Evolutionary conservation across 1,140 invertebrate genomes (phyloP).

Genomic region (Lordiphosa collinella): DNA sequence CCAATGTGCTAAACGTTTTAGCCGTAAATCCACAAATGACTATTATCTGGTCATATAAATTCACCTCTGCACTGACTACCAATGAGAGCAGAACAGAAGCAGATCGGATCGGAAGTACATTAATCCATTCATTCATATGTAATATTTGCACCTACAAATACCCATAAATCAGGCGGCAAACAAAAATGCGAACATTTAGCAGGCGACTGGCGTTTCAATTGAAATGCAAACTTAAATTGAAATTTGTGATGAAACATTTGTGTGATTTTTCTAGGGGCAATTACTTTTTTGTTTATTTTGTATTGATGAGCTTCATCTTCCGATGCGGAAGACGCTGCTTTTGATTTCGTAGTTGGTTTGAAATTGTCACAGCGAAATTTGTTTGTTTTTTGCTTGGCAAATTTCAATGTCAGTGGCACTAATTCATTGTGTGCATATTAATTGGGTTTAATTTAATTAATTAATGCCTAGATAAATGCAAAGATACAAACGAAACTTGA

Average conservation of each 20-base stretch:
- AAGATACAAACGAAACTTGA: background rate
- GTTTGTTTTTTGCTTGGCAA: conserved; percentile 43
- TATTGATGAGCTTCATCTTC: conserved; percentile 52
- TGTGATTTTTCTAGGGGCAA: conserved; percentile 7
- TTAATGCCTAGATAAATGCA: conserved; percentile 19
- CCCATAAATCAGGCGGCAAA: conserved; percentile 31
- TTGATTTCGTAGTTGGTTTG: conserved; percentile 20
- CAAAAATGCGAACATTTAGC: conserved; percentile 14
- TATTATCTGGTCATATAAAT: conserved; percentile 60
- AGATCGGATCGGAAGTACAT: conserved; percentile 53
- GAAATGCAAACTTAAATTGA: conserved; percentile 43
- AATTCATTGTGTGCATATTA: conserved; percentile 58
- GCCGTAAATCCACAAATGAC: conserved; percentile 55
- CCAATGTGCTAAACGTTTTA: conserved; percentile 44
- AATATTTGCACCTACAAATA: too few species aligned
- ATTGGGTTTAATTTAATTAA: conserved; percentile 22
- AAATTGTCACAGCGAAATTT: conserved; percentile 64
- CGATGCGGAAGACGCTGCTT: conserved; percentile 54
- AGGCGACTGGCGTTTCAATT: conserved; percentile 37
- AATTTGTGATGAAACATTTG: conserved; percentile 34
- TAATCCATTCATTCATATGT: background rate
- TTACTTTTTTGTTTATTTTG: conserved; percentile 14
- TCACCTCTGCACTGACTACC: conserved; percentile 34
- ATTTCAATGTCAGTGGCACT: conserved; percentile 66
- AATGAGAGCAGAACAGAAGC: conserved; percentile 31